phyloP scores from a whole-genome alignment of 2,888 invertebrate species.

The Opisthograptis luteolata region DNA sequence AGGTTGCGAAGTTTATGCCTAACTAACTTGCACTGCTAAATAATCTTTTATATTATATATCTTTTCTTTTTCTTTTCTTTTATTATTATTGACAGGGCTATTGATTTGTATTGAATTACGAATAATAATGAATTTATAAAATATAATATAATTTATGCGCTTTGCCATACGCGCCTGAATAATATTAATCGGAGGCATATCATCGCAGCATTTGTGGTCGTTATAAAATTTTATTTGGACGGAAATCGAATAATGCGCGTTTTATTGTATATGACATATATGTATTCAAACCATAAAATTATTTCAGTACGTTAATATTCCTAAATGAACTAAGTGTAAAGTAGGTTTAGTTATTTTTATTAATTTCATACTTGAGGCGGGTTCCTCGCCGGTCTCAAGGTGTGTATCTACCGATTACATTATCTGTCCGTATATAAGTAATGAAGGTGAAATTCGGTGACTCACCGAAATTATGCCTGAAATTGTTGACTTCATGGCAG shows the following conservation, averaged over 20 bases:
- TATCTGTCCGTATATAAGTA: no score
- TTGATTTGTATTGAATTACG: no score
- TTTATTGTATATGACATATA: slow-evolving; percentile 20
- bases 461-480: not conserved
- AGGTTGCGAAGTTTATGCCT: slow-evolving; percentile 11
- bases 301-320: slow-evolving; percentile 52
- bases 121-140: no score
- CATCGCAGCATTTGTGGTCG: slow-evolving; percentile 13
- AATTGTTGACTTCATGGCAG: not conserved
- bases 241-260: slow-evolving; percentile 28
- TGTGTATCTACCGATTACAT: not conserved
- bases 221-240: slow-evolving; percentile 5
- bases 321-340: slow-evolving; percentile 70
- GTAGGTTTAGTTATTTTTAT: slow-evolving; percentile 58
- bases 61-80: not conserved
- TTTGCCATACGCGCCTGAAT: not conserved
- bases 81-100: not conserved
- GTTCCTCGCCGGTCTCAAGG: slow-evolving; percentile 3
- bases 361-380: slow-evolving; percentile 23
- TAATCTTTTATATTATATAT: not conserved
- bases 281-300: slow-evolving; percentile 27
- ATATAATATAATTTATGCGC: not conserved
- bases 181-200: not conserved
- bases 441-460: no score
- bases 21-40: not conserved